Conservation (phyloP, 2,888 invertebrate species). For the Parnassius glacialis region DNA sequence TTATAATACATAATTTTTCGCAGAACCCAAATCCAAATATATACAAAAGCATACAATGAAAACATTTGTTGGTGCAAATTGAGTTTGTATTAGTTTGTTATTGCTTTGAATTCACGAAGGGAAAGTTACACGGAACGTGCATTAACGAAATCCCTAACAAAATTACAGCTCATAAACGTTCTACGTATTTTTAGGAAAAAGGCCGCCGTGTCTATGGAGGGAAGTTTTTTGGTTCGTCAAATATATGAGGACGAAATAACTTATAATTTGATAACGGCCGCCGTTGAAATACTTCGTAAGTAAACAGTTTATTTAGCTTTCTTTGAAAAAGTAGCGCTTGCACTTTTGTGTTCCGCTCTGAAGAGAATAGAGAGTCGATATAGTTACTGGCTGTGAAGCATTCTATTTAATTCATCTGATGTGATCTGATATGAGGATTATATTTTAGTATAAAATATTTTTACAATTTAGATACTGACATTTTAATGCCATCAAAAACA, state of each 20-base stretch:
- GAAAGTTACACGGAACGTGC: not conserved
- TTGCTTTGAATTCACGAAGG: not conserved
- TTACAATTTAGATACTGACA: too few relatives aligned
- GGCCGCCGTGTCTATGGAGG: conserved; percentile 96
- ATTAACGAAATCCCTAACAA: not conserved
- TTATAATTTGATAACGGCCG: conserved; percentile 95
- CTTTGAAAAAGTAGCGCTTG: not conserved
- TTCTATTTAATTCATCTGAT: too few relatives aligned
- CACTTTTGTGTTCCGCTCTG: too few relatives aligned
- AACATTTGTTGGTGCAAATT: not conserved
- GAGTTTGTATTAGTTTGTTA: conserved; percentile 1
- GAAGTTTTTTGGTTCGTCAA: conserved; percentile 95
- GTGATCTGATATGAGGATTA: too few relatives aligned
- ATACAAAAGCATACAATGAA: not conserved
- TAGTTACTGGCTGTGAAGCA: too few relatives aligned
- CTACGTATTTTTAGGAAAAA: conserved; percentile 86
- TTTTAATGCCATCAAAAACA: too few relatives aligned
- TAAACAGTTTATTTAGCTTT: conserved; percentile 34
- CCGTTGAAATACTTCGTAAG: conserved; percentile 94
- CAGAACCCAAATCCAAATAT: not conserved
- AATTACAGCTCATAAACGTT: not conserved
- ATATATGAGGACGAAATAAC: conserved; percentile 98
- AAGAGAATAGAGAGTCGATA: too few relatives aligned
- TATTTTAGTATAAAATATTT: too few relatives aligned
- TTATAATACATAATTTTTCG: too few relatives aligned